Evolutionary conservation across 2,113 vertebrate genomes (phyloP), one percentile per base, ranked within the genome.

Genomic region (Haliaeetus leucogaster): DNA sequence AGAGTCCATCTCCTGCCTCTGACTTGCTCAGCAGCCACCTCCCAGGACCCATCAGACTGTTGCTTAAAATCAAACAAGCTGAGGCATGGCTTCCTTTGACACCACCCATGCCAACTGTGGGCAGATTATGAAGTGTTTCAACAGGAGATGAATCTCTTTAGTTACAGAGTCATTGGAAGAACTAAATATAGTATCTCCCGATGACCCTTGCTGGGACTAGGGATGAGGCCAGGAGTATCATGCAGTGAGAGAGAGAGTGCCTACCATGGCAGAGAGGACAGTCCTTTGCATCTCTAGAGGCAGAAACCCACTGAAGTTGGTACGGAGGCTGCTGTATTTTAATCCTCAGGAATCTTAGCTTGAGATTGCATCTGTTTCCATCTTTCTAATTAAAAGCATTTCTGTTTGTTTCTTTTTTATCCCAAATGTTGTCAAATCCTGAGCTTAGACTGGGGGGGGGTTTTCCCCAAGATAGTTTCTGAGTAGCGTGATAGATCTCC

Each of bases 301-400:
- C 70, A 80, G 38, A 68, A 67, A 36, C 29, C 53, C 2, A 0
- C 48, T 73, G 71, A n/a, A 56, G 63, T 7, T 68, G 16, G 7
- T 66, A 38, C 63, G n/a, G 65, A 83, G 30, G 38, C 71, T 85
- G 43, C 66, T 78, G 5, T 26, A 55, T 74, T 56, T 86, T 56
- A 71, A 17, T 89, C 83, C 67, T 83, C 20, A 42, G 82, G 62
- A 80, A 66, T 63, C 65, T 81, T 74, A 4, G 0, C 59, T 81
- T 59, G 59, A 74, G 67, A 59, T 78, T 53, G 20, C 56, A 29
- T 83, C 76, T 92, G 40, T 95, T 93, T 86, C 36, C 55, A 52
- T 88, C 90, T 86, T 78, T 72, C 68, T 93, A 90, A 90, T 93
- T 78, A 63, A 67, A 92, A 90, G 67, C 92, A 86, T 76, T 70